A percentile compares a stretch with the other conserved stretches of the same genome.
Evolutionary conservation across 2,797 vertebrate species (phyloP).

Genomic region (Clarias platycephalus): DNA sequence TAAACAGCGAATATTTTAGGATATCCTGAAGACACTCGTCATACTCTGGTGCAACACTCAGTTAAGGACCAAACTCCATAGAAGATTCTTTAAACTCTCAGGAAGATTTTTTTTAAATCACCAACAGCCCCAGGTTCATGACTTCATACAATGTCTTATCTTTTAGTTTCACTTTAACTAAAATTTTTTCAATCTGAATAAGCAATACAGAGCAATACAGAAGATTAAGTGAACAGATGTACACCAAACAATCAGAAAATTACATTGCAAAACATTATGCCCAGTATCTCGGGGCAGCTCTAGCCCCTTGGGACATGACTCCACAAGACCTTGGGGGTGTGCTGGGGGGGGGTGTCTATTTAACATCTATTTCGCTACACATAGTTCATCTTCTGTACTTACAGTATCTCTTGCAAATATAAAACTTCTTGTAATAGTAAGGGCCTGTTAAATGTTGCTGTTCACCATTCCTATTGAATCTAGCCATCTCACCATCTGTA

Average conservation of each 20-base stretch:
- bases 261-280: too few species aligned
- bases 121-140: background rate
- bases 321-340: too few species aligned
- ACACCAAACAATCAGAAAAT: too few species aligned
- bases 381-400: background rate
- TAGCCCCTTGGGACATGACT: too few species aligned
- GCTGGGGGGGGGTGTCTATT: too few species aligned
- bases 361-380: too few species aligned
- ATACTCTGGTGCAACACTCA: constrained; percentile 64
- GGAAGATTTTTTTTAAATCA: background rate
- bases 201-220: background rate
- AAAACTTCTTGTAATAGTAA: background rate
- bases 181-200: background rate
- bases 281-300: too few species aligned
- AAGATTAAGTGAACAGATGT: background rate
- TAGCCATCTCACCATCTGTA: background rate
- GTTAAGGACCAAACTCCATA: constrained; percentile 62
- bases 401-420: background rate
- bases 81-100: background rate
- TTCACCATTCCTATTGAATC: background rate
- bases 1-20: constrained; percentile 81
- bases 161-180: background rate
- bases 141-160: background rate
- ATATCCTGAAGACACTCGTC: constrained; percentile 83
- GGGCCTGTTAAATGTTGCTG: background rate